A percentile compares a stretch with the other conserved stretches of the same genome.
phyloP scores from a whole-genome alignment of 2,113 vertebrate species.

The Miniopterus natalensis region DNA sequence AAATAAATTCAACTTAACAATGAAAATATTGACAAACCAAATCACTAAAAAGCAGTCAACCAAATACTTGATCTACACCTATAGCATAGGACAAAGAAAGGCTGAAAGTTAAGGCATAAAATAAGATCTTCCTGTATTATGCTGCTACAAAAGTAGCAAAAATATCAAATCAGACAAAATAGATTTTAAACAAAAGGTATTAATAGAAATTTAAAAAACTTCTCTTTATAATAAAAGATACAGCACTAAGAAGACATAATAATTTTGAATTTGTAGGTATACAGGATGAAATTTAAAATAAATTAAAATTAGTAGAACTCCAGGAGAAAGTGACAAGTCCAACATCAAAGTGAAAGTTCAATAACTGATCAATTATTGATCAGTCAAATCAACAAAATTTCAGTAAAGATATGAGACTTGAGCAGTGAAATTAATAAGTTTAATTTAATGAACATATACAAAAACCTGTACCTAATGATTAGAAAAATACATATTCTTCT shows the following conservation, averaged over 20 bases:
- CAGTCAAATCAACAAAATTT: not conserved
- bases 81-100: not conserved
- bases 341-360: slow-evolving; percentile 28
- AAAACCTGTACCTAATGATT: not conserved
- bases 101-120: not conserved
- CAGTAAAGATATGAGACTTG: not conserved
- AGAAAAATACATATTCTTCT: not conserved
- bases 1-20: not conserved
- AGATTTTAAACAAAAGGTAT: not conserved
- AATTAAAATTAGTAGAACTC: not conserved
- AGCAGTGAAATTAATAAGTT: not conserved
- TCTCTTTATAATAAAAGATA: not conserved
- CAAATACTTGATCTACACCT: not conserved
- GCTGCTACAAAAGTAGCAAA: not conserved
- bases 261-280: not conserved
- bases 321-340: not conserved
- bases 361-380: not conserved
- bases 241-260: not conserved
- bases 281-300: not conserved
- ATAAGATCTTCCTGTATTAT: not conserved
- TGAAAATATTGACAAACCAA: not conserved
- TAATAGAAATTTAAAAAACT: not conserved
- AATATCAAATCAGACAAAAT: not conserved
- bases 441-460: not conserved
- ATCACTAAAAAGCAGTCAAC: not conserved